These are phyloP conservation scores for Drosophila ironensis DNA, from an alignment of 1,140 invertebrate genomes.

Conservation along the genomic window DNA sequence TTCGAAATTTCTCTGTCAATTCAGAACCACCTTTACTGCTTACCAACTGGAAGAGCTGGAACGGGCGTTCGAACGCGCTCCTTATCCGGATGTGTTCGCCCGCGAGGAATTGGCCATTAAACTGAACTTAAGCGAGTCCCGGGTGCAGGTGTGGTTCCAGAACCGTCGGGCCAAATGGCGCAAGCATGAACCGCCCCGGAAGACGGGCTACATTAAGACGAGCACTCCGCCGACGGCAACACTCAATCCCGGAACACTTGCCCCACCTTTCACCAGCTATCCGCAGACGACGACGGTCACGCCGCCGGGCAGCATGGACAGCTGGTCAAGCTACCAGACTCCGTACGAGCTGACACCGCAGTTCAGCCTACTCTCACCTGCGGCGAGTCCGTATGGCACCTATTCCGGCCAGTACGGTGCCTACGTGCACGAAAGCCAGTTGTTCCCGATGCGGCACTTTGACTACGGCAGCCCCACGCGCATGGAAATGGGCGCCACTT, in stretches of 20 bases:
- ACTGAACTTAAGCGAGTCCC: slow-evolving; percentile 94
- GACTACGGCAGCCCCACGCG: slow-evolving; percentile 80
- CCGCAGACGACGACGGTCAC: slow-evolving; percentile 85
- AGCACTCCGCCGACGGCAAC: slow-evolving; percentile 84
- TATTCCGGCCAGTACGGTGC: slow-evolving; percentile 80
- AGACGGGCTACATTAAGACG: slow-evolving; percentile 90
- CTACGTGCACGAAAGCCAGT: slow-evolving; percentile 79
- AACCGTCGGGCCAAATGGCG: slow-evolving; percentile 98
- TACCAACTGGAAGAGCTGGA: slow-evolving; percentile 97
- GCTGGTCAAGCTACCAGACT: slow-evolving; percentile 89
- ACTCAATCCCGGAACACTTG: slow-evolving; percentile 84
- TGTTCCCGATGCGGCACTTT: slow-evolving; percentile 80
- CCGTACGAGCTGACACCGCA: slow-evolving; percentile 89
- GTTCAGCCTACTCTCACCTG: slow-evolving; percentile 88
- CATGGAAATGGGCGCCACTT: slow-evolving; percentile 55
- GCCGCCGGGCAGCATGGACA: slow-evolving; percentile 86
- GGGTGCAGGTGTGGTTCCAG: slow-evolving; percentile 93
- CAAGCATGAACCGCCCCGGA: slow-evolving; percentile 97
- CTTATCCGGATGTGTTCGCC: slow-evolving; percentile 98
- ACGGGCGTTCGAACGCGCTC: slow-evolving; percentile 95
- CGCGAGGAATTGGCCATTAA: slow-evolving; percentile 96
- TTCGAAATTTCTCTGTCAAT: slow-evolving; percentile 27
- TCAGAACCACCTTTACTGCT: slow-evolving; percentile 97
- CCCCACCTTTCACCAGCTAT: slow-evolving; percentile 85
- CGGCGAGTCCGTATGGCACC: slow-evolving; percentile 85